phyloP scores from a whole-genome alignment of 23 tunicate genomes.

The Trididemnum nubilum region DNA sequence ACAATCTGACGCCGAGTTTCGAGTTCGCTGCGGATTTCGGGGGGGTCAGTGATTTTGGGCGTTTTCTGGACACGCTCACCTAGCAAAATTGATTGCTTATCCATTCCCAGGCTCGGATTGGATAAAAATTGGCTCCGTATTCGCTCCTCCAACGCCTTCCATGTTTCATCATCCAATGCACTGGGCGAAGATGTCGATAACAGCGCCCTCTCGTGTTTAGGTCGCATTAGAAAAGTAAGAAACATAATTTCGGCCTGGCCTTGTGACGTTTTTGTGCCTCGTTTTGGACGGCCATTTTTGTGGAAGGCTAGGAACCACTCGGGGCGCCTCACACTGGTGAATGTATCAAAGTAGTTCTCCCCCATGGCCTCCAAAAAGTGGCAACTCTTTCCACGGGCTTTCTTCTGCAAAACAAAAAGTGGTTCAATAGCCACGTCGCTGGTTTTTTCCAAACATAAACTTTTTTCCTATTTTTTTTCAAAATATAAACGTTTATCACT shows the following conservation, averaged over 20 bases:
- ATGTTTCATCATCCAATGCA: background rate
- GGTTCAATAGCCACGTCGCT: too few species aligned
- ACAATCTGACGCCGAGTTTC: background rate
- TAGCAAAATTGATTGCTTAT: background rate
- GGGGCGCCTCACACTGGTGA: conserved; percentile 10
- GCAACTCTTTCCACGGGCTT: conserved; percentile 11
- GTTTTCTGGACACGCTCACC: background rate
- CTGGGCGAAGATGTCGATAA: background rate
- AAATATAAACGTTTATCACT: background rate
- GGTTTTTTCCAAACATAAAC: too few species aligned
- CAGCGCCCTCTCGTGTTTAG: background rate
- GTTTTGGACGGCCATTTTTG: conserved; percentile 18
- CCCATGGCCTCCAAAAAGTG: conserved; percentile 20
- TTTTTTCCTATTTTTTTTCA: background rate
- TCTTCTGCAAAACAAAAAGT: background rate
- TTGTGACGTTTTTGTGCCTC: background rate
- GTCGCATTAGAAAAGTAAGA: background rate
- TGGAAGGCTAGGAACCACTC: conserved; percentile 21
- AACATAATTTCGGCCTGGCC: conserved; percentile 6
- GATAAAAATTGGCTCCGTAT: background rate
- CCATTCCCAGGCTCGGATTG: too few species aligned
- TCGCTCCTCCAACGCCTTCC: background rate
- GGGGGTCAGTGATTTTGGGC: background rate
- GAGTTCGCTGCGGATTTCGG: conserved; percentile 13
- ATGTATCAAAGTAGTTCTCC: conserved; percentile 15